Evolutionary conservation across 2,888 invertebrate genomes (phyloP).

Genomic region (Andrena chrysosceles): DNA sequence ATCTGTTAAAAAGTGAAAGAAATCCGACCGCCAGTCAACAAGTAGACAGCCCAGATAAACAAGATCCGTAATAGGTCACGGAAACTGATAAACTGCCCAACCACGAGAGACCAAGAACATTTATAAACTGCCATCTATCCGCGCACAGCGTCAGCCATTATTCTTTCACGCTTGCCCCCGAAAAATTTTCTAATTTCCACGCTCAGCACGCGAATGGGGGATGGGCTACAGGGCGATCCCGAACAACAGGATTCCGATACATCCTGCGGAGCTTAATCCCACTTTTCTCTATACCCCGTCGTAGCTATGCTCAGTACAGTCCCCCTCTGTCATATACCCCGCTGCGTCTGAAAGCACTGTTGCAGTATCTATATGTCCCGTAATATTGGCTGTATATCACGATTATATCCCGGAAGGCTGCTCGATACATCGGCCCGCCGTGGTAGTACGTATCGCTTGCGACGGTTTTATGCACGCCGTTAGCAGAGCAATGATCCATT

Average conservation of each 20-base stretch:
- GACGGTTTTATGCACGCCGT: slow-evolving; percentile 79
- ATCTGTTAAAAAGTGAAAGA: too few relatives aligned
- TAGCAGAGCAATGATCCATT: slow-evolving; percentile 77
- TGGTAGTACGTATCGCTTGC: slow-evolving; percentile 68
- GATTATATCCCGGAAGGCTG: slow-evolving; percentile 78
- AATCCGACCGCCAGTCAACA: background rate
- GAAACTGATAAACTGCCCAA: background rate
- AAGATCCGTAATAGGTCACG: background rate
- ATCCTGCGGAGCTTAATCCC: slow-evolving; percentile 66
- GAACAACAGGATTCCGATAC: slow-evolving; percentile 69
- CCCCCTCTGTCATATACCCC: slow-evolving; percentile 61
- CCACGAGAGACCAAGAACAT: background rate
- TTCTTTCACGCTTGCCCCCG: slow-evolving; percentile 33
- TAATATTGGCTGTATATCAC: slow-evolving; percentile 81
- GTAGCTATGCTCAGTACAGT: slow-evolving; percentile 25
- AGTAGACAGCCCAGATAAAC: background rate
- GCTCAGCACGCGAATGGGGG: slow-evolving; percentile 49
- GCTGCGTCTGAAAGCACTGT: slow-evolving; percentile 69
- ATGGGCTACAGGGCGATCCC: slow-evolving; percentile 1
- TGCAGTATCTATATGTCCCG: slow-evolving; percentile 71
- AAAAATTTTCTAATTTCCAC: slow-evolving; percentile 68
- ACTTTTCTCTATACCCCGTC: slow-evolving; percentile 64
- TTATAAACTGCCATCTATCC: slow-evolving; percentile 27
- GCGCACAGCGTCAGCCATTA: slow-evolving; percentile 22
- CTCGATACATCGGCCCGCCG: slow-evolving; percentile 73